Percentiles rank a stretch among this genome's conserved stretches.
Evolutionary conservation across 2,888 invertebrate species (phyloP).

Genomic region (Chrysina gloriosa): DNA sequence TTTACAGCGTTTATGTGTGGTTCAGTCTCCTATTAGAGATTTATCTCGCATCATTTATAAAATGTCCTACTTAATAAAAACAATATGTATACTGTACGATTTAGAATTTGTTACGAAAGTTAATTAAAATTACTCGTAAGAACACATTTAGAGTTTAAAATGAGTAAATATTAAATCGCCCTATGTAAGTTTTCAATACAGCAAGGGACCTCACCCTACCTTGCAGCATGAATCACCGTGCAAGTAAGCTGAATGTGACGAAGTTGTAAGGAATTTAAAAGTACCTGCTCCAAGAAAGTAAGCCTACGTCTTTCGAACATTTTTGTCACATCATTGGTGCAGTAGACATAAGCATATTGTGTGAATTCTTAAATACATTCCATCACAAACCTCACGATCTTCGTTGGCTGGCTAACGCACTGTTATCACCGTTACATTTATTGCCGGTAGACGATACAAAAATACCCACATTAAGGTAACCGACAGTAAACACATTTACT

Average conservation of each 20-base stretch:
- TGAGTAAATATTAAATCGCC: not conserved
- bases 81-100: no score
- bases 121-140: not conserved
- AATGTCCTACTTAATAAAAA: not conserved
- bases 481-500: no score
- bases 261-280: constrained; percentile 6
- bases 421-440: no score
- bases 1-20: not conserved
- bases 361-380: no score
- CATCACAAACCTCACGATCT: no score
- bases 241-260: constrained; percentile 3
- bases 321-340: no score
- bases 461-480: no score
- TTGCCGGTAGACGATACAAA: no score
- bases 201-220: not conserved
- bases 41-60: constrained; percentile 5
- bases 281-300: not conserved
- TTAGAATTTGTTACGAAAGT: not conserved
- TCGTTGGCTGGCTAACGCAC: no score
- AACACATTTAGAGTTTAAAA: not conserved
- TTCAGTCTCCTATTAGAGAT: not conserved
- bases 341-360: no score
- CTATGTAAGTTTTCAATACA: not conserved
- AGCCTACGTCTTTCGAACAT: no score
- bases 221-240: constrained; percentile 7